Conservation (phyloP, 2,113 vertebrate species). For the Leptosomus discolor region DNA sequence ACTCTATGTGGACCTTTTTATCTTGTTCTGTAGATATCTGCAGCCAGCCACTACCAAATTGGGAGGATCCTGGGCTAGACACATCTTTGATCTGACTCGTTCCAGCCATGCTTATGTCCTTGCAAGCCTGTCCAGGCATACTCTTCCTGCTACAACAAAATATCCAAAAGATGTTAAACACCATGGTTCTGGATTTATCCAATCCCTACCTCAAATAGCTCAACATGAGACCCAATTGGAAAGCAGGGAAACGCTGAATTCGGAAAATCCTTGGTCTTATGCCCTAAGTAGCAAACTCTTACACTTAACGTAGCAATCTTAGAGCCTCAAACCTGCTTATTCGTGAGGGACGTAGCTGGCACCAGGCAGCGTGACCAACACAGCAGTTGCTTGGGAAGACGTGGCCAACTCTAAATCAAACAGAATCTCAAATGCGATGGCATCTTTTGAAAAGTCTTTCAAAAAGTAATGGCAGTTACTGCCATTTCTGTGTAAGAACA, state of each 20-base stretch:
- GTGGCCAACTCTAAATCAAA: neutral
- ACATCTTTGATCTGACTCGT: neutral
- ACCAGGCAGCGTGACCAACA: neutral
- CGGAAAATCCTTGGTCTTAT: neutral
- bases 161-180: neutral
- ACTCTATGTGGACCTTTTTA: neutral
- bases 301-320: neutral
- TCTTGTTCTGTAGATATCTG: neutral
- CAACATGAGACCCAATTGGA: accelerated
- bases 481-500: neutral
- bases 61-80: neutral
- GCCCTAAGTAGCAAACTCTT: neutral
- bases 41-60: neutral
- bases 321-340: neutral
- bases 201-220: neutral
- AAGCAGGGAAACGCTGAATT: neutral
- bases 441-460: neutral
- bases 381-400: neutral
- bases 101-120: neutral
- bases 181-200: neutral
- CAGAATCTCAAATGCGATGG: neutral
- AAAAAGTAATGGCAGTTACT: neutral
- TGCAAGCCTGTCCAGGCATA: neutral
- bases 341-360: neutral
- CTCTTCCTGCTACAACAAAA: neutral